phyloP scores from a whole-genome alignment of 2,113 vertebrate genomes.

The Megalops atlanticus region DNA sequence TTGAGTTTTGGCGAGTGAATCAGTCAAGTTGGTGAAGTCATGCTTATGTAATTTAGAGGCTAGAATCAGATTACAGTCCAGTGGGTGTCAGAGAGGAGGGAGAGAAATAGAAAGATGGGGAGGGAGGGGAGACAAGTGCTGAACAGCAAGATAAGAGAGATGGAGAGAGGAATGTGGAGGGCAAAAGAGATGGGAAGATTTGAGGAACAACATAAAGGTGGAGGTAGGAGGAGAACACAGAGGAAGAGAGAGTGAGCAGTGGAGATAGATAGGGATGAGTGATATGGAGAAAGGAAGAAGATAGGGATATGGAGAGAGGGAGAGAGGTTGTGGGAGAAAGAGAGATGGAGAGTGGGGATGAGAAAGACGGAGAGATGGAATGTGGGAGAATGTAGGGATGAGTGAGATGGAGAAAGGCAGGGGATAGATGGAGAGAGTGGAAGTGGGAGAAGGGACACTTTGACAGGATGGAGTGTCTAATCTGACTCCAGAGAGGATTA shows the following conservation, averaged over 20 bases:
- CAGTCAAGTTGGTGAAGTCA: no score
- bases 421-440: background rate
- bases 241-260: no score
- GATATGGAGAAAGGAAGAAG: background rate
- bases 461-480: background rate
- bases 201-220: no score
- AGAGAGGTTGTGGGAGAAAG: background rate
- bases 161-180: no score
- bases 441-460: background rate
- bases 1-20: background rate
- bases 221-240: no score
- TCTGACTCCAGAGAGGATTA: constrained; percentile 13
- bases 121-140: background rate
- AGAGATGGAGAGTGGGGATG: background rate
- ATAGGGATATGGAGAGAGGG: background rate
- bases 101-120: background rate
- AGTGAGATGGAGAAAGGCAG: background rate
- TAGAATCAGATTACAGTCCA: background rate
- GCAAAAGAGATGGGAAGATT: no score
- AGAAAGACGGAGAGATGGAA: background rate
- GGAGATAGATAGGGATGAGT: no score
- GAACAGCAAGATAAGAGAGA: no score
- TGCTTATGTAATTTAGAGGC: background rate
- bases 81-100: background rate
- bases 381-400: no score